Evolutionary conservation across 2,888 invertebrate species (phyloP).

Genomic region (Caenorhabditis auriculariae): DNA sequence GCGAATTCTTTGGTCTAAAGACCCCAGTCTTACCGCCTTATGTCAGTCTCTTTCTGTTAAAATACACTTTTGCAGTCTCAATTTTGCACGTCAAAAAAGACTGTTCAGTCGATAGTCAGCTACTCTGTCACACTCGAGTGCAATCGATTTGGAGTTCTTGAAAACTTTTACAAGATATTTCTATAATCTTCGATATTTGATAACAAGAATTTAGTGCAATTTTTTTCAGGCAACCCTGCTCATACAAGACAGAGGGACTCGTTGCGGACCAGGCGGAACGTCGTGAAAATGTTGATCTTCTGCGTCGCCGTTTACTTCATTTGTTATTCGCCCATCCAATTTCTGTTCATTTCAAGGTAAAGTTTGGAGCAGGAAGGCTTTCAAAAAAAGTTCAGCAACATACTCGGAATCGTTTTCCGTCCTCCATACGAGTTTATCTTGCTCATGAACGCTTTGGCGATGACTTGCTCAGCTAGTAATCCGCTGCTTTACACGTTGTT

Average conservation of each 20-base stretch:
- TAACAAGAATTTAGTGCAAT: no score
- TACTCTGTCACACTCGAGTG: no score
- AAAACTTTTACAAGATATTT: no score
- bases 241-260: conserved; percentile 45
- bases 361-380: not conserved
- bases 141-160: no score
- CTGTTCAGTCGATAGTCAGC: no score
- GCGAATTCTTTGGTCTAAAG: conserved; percentile 55
- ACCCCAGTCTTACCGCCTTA: conserved; percentile 43
- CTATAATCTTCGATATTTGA: no score
- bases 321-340: conserved; percentile 67
- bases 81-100: no score
- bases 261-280: conserved; percentile 54
- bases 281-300: conserved; percentile 68
- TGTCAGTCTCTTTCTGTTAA: conserved; percentile 23
- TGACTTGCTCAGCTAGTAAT: conserved; percentile 59
- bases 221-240: no score
- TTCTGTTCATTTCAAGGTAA: conserved; percentile 56
- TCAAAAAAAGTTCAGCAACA: conserved; percentile 34
- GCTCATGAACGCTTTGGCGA: conserved; percentile 56
- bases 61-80: no score
- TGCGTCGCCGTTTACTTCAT: conserved; percentile 67
- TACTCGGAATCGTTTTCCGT: conserved; percentile 44
- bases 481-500: conserved; percentile 61
- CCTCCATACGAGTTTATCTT: conserved; percentile 55